A percentile compares a stretch with the other conserved stretches of the same genome.
phyloP scores from a whole-genome alignment of 2,888 invertebrate species.

The Eugnorisma glareosa region DNA sequence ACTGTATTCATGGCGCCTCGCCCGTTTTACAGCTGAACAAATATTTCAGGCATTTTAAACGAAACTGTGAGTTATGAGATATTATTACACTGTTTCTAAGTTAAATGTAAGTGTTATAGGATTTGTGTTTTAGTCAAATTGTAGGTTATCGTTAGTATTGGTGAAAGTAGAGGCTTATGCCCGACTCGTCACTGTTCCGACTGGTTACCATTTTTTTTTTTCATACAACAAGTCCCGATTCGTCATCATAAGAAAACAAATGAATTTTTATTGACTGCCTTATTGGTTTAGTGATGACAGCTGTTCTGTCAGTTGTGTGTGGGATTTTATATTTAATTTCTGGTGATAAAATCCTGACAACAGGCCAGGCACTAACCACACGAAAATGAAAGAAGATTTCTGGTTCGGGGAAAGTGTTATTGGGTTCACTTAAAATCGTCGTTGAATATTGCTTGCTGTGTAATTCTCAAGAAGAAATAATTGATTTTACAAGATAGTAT shows the following conservation, averaged over 20 bases:
- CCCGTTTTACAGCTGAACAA: conserved; percentile 36
- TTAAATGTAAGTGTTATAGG: conserved; percentile 1
- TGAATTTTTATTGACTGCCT: too few species aligned
- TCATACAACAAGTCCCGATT: too few species aligned
- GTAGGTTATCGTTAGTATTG: not conserved
- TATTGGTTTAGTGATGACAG: not conserved
- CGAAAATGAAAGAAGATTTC: not conserved
- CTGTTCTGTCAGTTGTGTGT: not conserved
- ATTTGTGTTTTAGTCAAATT: conserved; percentile 6
- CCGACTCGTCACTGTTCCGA: too few species aligned
- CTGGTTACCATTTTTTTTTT: too few species aligned
- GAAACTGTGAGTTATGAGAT: conserved; percentile 41
- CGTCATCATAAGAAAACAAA: too few species aligned
- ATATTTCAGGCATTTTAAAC: conserved; percentile 49
- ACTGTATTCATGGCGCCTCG: not conserved
- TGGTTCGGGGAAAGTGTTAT: not conserved
- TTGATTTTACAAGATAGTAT: not conserved
- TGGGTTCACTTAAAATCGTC: not conserved
- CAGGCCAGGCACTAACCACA: too few species aligned
- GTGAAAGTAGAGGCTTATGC: too few species aligned
- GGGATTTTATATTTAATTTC: not conserved
- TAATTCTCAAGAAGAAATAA: not conserved
- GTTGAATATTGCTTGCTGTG: not conserved
- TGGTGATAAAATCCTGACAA: too few species aligned
- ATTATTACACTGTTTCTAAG: conserved; percentile 4